Evolutionary conservation across 1,140 invertebrate species (phyloP).

Genomic region (Drosophila guanche): DNA sequence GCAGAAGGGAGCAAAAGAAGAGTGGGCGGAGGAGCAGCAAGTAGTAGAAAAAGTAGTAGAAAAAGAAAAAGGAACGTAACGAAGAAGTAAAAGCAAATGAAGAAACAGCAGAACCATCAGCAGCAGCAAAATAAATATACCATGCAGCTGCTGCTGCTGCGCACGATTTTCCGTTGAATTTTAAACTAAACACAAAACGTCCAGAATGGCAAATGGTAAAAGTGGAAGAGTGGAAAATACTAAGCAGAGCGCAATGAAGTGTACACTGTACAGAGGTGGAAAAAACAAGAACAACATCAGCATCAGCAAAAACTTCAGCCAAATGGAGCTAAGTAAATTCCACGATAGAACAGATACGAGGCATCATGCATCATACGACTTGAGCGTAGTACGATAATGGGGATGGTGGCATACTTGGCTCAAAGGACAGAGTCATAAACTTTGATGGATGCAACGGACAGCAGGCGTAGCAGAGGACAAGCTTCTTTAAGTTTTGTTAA

Average conservation of each 20-base stretch:
- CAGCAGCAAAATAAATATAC: constrained; percentile 45
- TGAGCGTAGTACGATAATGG: too few relatives aligned
- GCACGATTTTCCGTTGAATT: constrained; percentile 70
- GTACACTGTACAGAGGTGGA: constrained; percentile 30
- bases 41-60: constrained; percentile 13
- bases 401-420: too few relatives aligned
- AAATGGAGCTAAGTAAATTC: constrained; percentile 58
- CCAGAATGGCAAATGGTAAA: constrained; percentile 35
- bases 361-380: too few relatives aligned
- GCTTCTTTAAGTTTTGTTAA: too few relatives aligned
- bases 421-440: too few relatives aligned
- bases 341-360: constrained; percentile 31
- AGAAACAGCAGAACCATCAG: constrained; percentile 5
- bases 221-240: constrained; percentile 73
- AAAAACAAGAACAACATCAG: constrained; percentile 8
- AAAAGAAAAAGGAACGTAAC: constrained; percentile 3
- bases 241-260: constrained; percentile 77
- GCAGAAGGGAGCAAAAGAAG: background rate
- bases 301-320: constrained; percentile 16
- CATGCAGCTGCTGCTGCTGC: constrained; percentile 52
- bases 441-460: too few relatives aligned
- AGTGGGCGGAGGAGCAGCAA: background rate
- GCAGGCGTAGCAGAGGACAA: too few relatives aligned
- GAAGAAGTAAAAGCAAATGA: constrained; percentile 25
- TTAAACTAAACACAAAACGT: constrained; percentile 66